A percentile compares a stretch with the other conserved stretches of the same genome.
These are phyloP conservation scores for Parnassius orleans DNA, from an alignment of 2,888 invertebrate genomes.

Conservation along the genomic window DNA sequence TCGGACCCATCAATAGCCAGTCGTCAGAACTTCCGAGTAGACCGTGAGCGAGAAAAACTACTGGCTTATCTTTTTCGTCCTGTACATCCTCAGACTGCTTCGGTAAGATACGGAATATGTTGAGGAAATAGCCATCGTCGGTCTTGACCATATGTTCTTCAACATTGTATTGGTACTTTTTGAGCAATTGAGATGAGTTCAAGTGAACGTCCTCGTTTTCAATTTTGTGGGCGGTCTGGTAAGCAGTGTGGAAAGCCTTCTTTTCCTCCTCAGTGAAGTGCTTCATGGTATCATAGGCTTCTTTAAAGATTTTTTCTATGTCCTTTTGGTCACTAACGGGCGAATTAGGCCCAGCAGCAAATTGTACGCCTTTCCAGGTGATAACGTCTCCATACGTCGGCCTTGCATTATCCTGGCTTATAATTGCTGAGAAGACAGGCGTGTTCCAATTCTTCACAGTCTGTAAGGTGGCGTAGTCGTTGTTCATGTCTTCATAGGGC, in stretches of 20 bases:
- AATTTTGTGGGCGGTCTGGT: constrained; percentile 38
- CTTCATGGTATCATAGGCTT: constrained; percentile 56
- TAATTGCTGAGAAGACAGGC: constrained; percentile 39
- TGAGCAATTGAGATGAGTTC: constrained; percentile 58
- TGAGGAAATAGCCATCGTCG: constrained; percentile 69
- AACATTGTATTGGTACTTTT: constrained; percentile 56
- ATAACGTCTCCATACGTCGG: constrained; percentile 43
- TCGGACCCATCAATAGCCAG: constrained; percentile 84
- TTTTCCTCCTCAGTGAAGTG: constrained; percentile 54
- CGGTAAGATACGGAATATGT: constrained; percentile 65
- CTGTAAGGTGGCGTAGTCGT: constrained; percentile 32
- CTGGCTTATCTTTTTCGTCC: constrained; percentile 51
- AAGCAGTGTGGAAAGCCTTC: constrained; percentile 49
- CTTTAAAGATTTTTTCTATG: constrained; percentile 55
- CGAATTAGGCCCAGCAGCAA: constrained; percentile 43
- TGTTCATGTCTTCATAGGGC: constrained; percentile 30
- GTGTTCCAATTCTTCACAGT: constrained; percentile 39
- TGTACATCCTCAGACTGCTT: constrained; percentile 36
- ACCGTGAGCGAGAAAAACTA: constrained; percentile 82
- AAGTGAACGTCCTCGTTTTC: constrained; percentile 44
- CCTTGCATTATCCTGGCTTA: constrained; percentile 35
- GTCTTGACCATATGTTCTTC: constrained; percentile 65
- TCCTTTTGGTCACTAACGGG: constrained; percentile 44
- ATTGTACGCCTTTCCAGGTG: constrained; percentile 48
- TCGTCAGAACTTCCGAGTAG: constrained; percentile 84